Evolutionary conservation across 2,888 invertebrate genomes (phyloP), one percentile per base, ranked within the genome.

Genomic region (Nomada fucata): DNA sequence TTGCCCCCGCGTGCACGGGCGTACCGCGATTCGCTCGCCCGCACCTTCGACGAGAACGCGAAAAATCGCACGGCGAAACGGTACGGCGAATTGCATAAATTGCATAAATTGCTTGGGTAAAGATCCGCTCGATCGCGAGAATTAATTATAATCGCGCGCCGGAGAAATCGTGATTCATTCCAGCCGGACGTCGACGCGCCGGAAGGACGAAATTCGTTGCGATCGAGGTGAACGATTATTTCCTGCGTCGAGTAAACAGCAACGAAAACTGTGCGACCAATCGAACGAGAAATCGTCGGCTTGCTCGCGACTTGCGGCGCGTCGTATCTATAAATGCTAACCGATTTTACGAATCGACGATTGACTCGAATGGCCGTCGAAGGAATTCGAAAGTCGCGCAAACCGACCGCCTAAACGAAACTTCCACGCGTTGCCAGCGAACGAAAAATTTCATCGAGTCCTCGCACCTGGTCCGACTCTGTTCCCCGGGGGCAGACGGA

Each of bases 1-100:
- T 55, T 73, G 73, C 29, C 55, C 47, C 29, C 29, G 29, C 72
- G 44, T 65, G 44, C 18, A 26, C n/a, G n/a, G 63, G 42, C 42
- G n/a, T n/a, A 7, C n/a, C 72, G 42, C 18, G 23, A 4, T 61
- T 23, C 52, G n/a, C 36, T 42, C 2, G 23, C 9, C 0, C 18
- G 5, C 5, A 13, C 63, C 59, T 29, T 29, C 70, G 44, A 59
- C 63, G 44, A 2, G 60, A 29, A n/a, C 60, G 60, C 36, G 9
- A 11, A 60, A 18, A 60, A 18, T n/a, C 18, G 2, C 20, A 11
- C 53, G 53, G 23, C 26, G 1, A 9, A 57, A 26, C 3, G 10
- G 10, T 26, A 50, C n/a, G 15, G 4, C 4, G 20, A 57, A 23
- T 57, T 57, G 13, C 26, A 20, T 15, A 47, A 15, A 47, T 47